A percentile compares a stretch with the other conserved stretches of the same genome.
These are phyloP conservation scores for Oncorhynchus kisutch DNA, from an alignment of 2,113 vertebrate genomes.

Conservation along the genomic window DNA sequence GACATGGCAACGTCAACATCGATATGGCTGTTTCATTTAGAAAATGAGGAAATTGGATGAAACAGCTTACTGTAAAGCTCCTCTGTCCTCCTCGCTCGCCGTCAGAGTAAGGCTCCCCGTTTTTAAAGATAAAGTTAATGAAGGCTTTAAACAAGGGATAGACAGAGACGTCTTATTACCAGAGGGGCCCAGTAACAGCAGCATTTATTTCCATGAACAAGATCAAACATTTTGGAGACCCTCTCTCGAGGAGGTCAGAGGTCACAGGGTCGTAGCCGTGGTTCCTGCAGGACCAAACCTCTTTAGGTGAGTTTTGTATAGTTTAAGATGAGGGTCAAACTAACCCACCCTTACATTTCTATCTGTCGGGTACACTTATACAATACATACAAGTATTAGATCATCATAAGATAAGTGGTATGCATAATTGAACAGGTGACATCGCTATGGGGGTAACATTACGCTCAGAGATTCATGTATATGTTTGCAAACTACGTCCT, in stretches of 20 bases:
- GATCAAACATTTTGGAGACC: conserved; percentile 37
- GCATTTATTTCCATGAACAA: conserved; percentile 71
- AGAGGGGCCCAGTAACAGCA: conserved; percentile 31
- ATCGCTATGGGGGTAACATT: background rate
- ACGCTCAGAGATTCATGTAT: background rate
- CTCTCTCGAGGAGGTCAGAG: conserved; percentile 25
- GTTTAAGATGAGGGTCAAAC: background rate
- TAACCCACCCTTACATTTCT: background rate
- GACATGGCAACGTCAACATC: conserved; percentile 58
- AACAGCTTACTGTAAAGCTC: conserved; percentile 57
- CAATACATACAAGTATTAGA: background rate
- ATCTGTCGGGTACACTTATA: background rate
- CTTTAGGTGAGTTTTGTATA: background rate
- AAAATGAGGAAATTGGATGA: conserved; percentile 70
- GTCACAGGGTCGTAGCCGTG: background rate
- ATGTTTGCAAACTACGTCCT: conserved; percentile 7
- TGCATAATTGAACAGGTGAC: background rate
- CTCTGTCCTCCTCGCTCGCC: conserved; percentile 47
- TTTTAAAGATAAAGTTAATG: conserved; percentile 75
- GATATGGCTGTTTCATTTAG: conserved; percentile 59
- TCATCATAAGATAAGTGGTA: too few relatives aligned
- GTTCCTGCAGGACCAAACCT: background rate
- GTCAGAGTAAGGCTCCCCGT: conserved; percentile 64
- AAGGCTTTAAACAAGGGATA: conserved; percentile 69
- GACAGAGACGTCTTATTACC: conserved; percentile 61